Evolutionary conservation across 2,888 invertebrate genomes (phyloP).

Genomic region (Rotaria macrura): DNA sequence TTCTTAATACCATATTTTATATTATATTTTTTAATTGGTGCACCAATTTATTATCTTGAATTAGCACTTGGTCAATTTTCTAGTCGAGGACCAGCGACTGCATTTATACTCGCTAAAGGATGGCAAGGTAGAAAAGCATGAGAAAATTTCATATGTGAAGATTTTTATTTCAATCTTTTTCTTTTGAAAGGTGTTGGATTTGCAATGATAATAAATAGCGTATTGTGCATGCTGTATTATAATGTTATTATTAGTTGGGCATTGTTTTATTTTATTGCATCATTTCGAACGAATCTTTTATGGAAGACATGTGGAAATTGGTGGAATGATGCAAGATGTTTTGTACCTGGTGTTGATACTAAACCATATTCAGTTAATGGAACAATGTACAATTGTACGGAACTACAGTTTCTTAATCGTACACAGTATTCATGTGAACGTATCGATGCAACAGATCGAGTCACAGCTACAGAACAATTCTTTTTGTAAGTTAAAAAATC

Average conservation of each 20-base stretch:
- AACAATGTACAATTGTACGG: not conserved
- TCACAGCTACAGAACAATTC: not conserved
- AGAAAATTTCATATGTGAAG: too few species aligned
- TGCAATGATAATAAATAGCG: not conserved
- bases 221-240: not conserved
- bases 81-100: not conserved
- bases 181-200: not conserved
- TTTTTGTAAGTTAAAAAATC: not conserved
- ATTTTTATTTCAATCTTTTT: too few species aligned
- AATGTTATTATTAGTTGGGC: conserved; percentile 13
- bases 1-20: conserved; percentile 6
- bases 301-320: not conserved
- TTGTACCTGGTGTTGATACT: not conserved
- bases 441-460: not conserved
- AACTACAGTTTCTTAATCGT: not conserved
- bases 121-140: not conserved
- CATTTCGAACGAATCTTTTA: not conserved
- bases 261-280: not conserved
- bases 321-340: not conserved
- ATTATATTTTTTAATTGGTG: not conserved
- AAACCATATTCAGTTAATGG: not conserved
- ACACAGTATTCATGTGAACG: not conserved
- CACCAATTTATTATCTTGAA: not conserved
- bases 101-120: not conserved
- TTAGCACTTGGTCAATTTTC: conserved; percentile 6